phyloP scores from a whole-genome alignment of 2,888 invertebrate species.

The Poecilus cupreus region DNA sequence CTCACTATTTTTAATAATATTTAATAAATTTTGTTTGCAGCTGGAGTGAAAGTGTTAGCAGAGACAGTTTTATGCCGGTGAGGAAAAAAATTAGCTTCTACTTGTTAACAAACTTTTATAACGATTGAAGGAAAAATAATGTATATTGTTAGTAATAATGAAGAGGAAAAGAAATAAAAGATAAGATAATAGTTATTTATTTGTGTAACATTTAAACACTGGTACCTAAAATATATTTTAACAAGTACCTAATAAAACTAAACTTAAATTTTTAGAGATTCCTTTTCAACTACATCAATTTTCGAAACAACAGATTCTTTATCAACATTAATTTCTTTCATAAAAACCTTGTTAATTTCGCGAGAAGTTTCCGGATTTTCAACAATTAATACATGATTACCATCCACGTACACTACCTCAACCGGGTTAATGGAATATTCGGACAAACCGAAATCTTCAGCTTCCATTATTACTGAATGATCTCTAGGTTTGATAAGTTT shows the following conservation, averaged over 20 bases:
- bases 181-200: neutral
- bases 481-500: slow-evolving; percentile 79
- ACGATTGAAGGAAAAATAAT: no score
- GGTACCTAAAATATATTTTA: neutral
- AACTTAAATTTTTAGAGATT: slow-evolving; percentile 21
- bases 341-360: slow-evolving; percentile 75
- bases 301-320: slow-evolving; percentile 24
- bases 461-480: slow-evolving; percentile 73
- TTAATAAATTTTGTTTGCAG: no score
- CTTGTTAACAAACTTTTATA: no score
- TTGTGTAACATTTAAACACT: neutral
- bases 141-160: no score
- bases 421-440: slow-evolving; percentile 76
- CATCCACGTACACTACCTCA: slow-evolving; percentile 80
- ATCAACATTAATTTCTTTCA: neutral
- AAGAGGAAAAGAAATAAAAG: neutral
- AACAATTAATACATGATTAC: slow-evolving; percentile 82
- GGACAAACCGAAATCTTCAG: slow-evolving; percentile 81
- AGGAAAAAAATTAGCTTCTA: no score
- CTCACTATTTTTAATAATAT: no score
- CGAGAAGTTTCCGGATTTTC: slow-evolving; percentile 79
- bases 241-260: neutral
- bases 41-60: no score
- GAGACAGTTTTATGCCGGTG: no score
- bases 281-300: slow-evolving; percentile 4